Base-by-base conservation (phyloP, 1,140 invertebrate genomes). In the Philopotamus ludificatus region DNA sequence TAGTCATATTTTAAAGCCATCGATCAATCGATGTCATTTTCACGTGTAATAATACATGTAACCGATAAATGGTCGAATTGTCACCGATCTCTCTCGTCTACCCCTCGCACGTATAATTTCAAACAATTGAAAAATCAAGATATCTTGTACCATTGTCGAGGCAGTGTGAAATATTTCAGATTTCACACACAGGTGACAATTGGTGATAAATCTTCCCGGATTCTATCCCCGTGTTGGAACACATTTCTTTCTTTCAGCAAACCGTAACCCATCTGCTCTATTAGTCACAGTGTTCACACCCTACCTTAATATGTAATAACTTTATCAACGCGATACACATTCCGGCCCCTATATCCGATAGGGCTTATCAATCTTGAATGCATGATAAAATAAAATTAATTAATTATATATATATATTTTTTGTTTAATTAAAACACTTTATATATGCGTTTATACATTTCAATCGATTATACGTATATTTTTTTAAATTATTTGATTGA, bases 271-370 rank as follows among this genome's bases (percentile, higher is more conserved):
- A 70, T 70, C 68, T 70, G 68, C 68, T 70, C 61, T 66, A 67
- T 70, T 70, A 67, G 68, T 70, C 65, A 70, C 68, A 66, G 47
- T 70, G 68, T 70, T 70, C 68, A 70, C 68, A 70, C 68, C 68
- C 68, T 58, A 70, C 66, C 65, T 70, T 70, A 70, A 70, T 70
- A 62, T 67, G 68, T 70, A 70, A 70, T 70, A 70, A 70, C 68
- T 70, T 70, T 70, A 70, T 70, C 68, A 70, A 67, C 65, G 68
- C 62, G 68, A 70, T 70, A 70, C 61, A 70, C 50, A 61, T 70
- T 63, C 66, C 63, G 59, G 55, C 58, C 39, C 23, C 25, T 21
- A 23, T n/a, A n/a, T n/a, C 59, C 10, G 10, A 3, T 62, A 51
- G 67, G 67, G 63, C n/a, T 23, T 3, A 12, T 23, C 15, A 67